Evolutionary conservation across 2,113 vertebrate genomes (phyloP), one percentile per base, ranked within the genome.

Genomic region (Calyptommatus sinebrachiatus): DNA sequence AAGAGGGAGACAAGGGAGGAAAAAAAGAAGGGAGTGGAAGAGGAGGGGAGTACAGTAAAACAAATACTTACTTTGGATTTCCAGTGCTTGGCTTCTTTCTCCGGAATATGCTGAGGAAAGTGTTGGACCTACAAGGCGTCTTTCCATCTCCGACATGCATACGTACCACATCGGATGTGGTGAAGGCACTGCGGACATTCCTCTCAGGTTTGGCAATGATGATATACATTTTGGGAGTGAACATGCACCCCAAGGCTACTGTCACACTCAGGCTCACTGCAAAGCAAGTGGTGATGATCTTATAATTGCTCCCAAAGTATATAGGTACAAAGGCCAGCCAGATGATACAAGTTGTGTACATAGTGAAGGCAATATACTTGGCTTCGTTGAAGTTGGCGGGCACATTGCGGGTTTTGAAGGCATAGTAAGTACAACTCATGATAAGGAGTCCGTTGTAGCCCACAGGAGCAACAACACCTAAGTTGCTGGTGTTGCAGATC

Each of bases 301-400:
- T 99, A 95, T 99, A 99, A 94, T 99, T 99, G 94, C 98, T 99
- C 87, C 98, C 98, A 2, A 99, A 99, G 89, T 99, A 99, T 87
- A 99, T 99, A 71, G 98, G 99, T 83, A 99, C 97, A 4, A 99
- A 99, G 76, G 99, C 99, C 91, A 99, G 90, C 99, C 99, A 99
- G 94, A 99, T 99, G 90, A 99, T 99, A 84, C 98, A 99, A 61
- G 98, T 99, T 85, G 98, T 99, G 90, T 99, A 99, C 98, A 99
- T 99, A 80, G 98, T 99, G 89, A 99, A 99, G 76, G 98, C 98
- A 71, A 99, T 99, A 77, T 99, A 99, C 93, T 99, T 99, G 83
- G 98, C 98, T 94, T 99, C 98, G 0, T 99, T 99, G 91, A 99
- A 99, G 90, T 99, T 99, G 90, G 98, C 98, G 2, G 98, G 98